These are phyloP conservation scores for Vannuccia rotundouncinata DNA, from an alignment of 2,888 invertebrate species.

Conservation along the genomic window DNA sequence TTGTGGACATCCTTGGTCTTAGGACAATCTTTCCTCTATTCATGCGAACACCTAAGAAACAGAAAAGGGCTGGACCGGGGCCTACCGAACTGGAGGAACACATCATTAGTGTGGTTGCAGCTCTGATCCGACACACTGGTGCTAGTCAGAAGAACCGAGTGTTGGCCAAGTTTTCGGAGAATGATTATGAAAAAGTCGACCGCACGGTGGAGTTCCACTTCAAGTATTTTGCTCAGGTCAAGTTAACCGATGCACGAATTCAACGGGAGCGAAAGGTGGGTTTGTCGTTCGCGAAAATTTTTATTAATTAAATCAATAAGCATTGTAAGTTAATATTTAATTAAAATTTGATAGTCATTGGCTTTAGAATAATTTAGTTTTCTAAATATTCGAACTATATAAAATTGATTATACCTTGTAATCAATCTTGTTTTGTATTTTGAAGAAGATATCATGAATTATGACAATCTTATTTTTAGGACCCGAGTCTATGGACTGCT, in stretches of 20 bases:
- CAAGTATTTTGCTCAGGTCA: slow-evolving; percentile 87
- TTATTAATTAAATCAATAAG: too few relatives aligned
- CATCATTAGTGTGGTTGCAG: slow-evolving; percentile 65
- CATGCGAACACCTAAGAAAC: slow-evolving; percentile 81
- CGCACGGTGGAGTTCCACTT: slow-evolving; percentile 89
- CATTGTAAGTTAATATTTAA: too few relatives aligned
- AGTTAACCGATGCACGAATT: slow-evolving; percentile 71
- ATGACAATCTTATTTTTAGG: too few relatives aligned
- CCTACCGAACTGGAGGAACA: slow-evolving; percentile 75
- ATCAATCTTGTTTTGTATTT: too few relatives aligned
- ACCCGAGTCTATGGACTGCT: slow-evolving; percentile 10
- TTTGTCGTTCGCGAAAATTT: not conserved
- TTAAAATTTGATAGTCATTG: too few relatives aligned
- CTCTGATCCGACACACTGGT: slow-evolving; percentile 82
- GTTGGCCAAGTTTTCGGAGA: slow-evolving; percentile 89
- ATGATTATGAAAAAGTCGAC: slow-evolving; percentile 95
- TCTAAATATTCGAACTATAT: too few relatives aligned
- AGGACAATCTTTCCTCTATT: slow-evolving; percentile 94
- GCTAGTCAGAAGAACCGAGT: slow-evolving; percentile 82
- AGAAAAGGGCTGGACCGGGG: slow-evolving; percentile 47
- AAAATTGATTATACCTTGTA: too few relatives aligned
- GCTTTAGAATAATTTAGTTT: too few relatives aligned
- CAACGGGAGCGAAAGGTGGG: slow-evolving; percentile 59
- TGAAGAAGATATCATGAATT: too few relatives aligned
- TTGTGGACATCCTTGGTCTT: slow-evolving; percentile 87